Base-by-base conservation (phyloP, 37 sponge, comb jelly and placozoan genomes). In the Eunapius fragilis region DNA sequence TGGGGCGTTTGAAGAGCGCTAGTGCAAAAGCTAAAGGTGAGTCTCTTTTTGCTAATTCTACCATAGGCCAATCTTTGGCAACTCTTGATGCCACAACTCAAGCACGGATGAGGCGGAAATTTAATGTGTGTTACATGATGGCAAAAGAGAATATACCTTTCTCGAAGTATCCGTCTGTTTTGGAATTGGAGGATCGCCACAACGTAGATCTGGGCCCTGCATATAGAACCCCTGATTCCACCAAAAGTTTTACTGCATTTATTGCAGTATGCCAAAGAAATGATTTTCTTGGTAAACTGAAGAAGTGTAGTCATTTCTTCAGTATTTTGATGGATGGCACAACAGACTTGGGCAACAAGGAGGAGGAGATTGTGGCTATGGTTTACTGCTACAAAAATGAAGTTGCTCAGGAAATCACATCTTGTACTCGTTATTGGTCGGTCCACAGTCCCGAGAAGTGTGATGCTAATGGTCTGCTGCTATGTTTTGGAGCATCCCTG, bases 291-390 rank as follows among this genome's bases (percentile, higher is more conserved):
- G 71, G 28, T 70, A 45, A 70, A 70, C 5, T 7, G n/a, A n/a
- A 7, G 26, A 28, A 26, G 28, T 3, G 71, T 70, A 7, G 28
- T 30, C 26, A 28, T 70, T 30, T 70, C 28, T 70, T 10, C 28
- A 70, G 71, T 28, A 30, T 70, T 70, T 70, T 70, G 71, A 70
- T 70, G 28, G 71, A 70, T 70, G 71, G 71, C 3, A 70, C 71
- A 30, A 70, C 28, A 28, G 71, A 70, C 28, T 26, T 28, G 26
- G 71, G 71, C 28, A 70, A 70, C 28, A 26, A 70, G 71, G 71
- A 70, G n/a, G n/a, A n/a, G 28, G 71, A 70, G 71, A 30, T 70
- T 5, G 28, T 70, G 26, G 71, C 28, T 3, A 30, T 70, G 71
- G 71, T 28, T 70, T 70, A 70, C 28, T 70, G 71, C 5, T 26